Percentiles rank a stretch among this genome's conserved stretches.
phyloP scores from a whole-genome alignment of 2,888 invertebrate genomes.

The Apamea crenata region DNA sequence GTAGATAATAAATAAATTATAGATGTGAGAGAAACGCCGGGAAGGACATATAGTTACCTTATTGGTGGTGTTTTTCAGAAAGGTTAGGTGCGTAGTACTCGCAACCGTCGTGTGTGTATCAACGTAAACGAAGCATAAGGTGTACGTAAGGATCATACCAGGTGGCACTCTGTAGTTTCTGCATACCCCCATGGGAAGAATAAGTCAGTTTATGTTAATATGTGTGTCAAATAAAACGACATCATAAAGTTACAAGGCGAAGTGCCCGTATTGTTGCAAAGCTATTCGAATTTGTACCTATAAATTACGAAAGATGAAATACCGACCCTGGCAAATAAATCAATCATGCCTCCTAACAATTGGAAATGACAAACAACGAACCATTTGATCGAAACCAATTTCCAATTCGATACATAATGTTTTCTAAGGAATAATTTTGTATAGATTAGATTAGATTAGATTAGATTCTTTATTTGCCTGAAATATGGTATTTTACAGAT shows the following conservation, averaged over 20 bases:
- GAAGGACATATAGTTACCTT: no score
- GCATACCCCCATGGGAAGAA: no score
- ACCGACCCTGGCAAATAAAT: slow-evolving; percentile 30
- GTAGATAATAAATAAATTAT: not conserved
- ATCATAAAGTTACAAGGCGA: not conserved
- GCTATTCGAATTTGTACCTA: not conserved
- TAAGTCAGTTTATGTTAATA: not conserved
- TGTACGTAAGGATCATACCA: not conserved
- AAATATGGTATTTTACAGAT: no score
- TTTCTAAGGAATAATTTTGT: slow-evolving; percentile 31
- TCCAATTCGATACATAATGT: slow-evolving; percentile 26
- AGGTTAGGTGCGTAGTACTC: not conserved
- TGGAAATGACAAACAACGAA: slow-evolving; percentile 30
- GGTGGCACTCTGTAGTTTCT: not conserved
- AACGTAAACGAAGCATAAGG: not conserved
- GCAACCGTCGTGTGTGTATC: not conserved
- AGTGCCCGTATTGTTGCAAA: not conserved
- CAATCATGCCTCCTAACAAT: slow-evolving; percentile 44
- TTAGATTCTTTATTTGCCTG: no score
- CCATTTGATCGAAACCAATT: slow-evolving; percentile 42
- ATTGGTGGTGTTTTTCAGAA: not conserved
- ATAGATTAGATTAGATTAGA: no score
- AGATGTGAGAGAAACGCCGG: not conserved
- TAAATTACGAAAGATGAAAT: slow-evolving; percentile 10
- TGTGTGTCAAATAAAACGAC: not conserved